Conservation (phyloP, 2,888 invertebrate genomes). For the Sarcophaga caerulescens region DNA sequence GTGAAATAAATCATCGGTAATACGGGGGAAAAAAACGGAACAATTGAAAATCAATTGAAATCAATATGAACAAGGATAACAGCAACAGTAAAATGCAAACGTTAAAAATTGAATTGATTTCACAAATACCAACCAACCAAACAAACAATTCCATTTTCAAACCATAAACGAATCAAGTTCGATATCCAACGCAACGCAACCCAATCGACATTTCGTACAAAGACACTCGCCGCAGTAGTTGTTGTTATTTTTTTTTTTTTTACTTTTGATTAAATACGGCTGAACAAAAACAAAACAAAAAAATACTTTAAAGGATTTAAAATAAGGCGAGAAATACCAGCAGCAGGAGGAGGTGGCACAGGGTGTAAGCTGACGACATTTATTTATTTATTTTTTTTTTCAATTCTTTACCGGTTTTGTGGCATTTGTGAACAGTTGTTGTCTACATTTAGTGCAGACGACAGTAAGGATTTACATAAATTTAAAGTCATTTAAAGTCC, state of each 20-base stretch:
- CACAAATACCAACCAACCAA: constrained; percentile 45
- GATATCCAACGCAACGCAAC: neutral
- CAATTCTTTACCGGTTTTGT: constrained; percentile 5
- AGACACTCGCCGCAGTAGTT: neutral
- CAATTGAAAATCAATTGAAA: constrained; percentile 64
- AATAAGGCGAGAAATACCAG: too few relatives aligned
- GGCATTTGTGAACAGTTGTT: constrained; percentile 61
- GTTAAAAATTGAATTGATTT: constrained; percentile 64
- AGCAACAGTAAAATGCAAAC: constrained; percentile 61
- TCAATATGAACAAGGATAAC: constrained; percentile 55
- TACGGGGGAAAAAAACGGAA: constrained; percentile 19
- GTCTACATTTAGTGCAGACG: constrained; percentile 46
- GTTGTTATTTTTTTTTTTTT: too few relatives aligned
- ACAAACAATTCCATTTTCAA: neutral
- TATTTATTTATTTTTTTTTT: too few relatives aligned
- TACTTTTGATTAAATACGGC: too few relatives aligned
- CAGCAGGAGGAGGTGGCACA: too few relatives aligned
- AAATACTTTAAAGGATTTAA: neutral
- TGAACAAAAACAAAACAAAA: too few relatives aligned
- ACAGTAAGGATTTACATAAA: constrained; percentile 63
- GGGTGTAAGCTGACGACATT: too few relatives aligned
- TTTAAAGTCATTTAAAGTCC: constrained; percentile 39
- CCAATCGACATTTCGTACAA: constrained; percentile 15
- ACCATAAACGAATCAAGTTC: neutral
- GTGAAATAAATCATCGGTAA: constrained; percentile 66